Evolutionary conservation across 2,888 invertebrate species (phyloP), one percentile per base, ranked within the genome.

Genomic region (Hirudinaria manillensis): DNA sequence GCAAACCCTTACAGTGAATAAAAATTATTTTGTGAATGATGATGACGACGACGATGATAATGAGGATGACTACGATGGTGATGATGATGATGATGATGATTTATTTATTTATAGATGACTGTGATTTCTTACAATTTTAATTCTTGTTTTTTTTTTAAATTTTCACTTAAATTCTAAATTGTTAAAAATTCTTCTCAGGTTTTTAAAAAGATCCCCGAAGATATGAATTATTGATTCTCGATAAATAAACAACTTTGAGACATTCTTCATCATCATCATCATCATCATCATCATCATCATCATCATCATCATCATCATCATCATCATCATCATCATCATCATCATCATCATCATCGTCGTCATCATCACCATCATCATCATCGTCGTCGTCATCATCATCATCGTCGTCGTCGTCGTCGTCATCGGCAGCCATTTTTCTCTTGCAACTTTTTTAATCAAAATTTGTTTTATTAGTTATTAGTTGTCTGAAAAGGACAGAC

Each of bases 211-310:
- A 45, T 45, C 45, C 16, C 36, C 10, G 4, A 45, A 1, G 45
- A 45, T 16, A 16, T 16, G 36, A 6, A 36, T 45, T 45, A 45
- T 45, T 45, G 45, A 45, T 45, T 45, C 45, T 45, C 45, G 16
- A 3, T 16, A 45, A 45, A 45, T 45, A 45, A 65, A 45, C 45
- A 45, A 45, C 16, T 45, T 45, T 45, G 45, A 16, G 93, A 82
- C 90, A 89, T 53, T 45, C 45, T 10, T 45, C 1, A 7, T 6
- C 13, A 45, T 6, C 13, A 45, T 10, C 13, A 45, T 45, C 13
- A 45, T 45, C 13, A 45, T 45, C 13, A 45, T 45, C 13, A 45
- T 10, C 13, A 45, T 10, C 13, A 45, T 45, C 1, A 45, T 45
- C 1, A 38, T 38, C 3, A 6, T 38, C 3, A 6, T 38, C 10